Evolutionary conservation across 2,113 vertebrate genomes (phyloP), one percentile per base, ranked within the genome.

Genomic region (Rhea pennata): DNA sequence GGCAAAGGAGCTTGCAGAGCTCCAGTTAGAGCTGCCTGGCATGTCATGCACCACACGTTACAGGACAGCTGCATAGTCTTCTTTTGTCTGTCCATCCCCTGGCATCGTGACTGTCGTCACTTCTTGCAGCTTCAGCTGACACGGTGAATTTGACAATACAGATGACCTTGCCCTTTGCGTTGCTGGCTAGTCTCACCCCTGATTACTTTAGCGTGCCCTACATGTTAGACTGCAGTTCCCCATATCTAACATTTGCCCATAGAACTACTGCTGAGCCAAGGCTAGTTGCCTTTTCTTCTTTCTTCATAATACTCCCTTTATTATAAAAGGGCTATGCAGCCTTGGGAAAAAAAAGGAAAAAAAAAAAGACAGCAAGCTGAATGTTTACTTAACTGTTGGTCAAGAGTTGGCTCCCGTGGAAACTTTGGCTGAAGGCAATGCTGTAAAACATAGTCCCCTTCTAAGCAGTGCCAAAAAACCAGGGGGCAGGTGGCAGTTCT

Each of bases 31-130:
- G 10, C 51, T 8, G 8, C 81, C 82, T 90, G 94, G 84, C 87
- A 76, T 94, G 94, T 93, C 92, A 93, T 14, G 24, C 23, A 22
- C 44, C 33, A 31, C 90, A 74, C 94, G 91, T 70, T 73, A 93
- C 44, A 76, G 75, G 93, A 96, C 96, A 97, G 94, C 95, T 96
- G 92, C 95, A 92, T 71, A 83, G 64, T 48, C 87, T 86, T 23
- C 93, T 92, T 95, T 95, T 95, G 94, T 96, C 81, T 1, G 0
- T n/a, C 84, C 59, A 40, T 79, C 42, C 71, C 64, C 84, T 91
- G 85, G 36, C 71, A 91, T 83, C 20, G 36, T 94, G 92, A 92
- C 92, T 95, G 90, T 90, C 88, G 85, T 88, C 95, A 86, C 92
- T 90, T 48, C 65, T 88, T 12, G 2, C 31, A 80, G 39, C 75